Evolutionary conservation across 2,797 vertebrate genomes (phyloP).

Genomic region (Pyrocephalus nanus): DNA sequence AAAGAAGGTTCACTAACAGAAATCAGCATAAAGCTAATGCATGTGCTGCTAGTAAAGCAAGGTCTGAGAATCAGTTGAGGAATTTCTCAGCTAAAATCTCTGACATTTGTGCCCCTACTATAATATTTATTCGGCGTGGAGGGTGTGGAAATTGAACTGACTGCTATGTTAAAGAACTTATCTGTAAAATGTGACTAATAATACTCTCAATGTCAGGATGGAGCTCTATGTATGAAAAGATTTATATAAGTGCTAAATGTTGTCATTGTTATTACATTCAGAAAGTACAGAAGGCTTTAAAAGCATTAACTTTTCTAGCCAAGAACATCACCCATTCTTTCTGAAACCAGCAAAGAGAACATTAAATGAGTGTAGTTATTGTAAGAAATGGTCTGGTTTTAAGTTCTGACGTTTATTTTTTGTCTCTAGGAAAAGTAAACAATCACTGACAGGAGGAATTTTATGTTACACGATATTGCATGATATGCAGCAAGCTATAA

Average conservation of each 20-base stretch:
- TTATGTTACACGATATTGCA: neutral
- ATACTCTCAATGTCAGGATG: neutral
- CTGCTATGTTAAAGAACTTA: neutral
- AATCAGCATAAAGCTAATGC: neutral
- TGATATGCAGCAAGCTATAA: neutral
- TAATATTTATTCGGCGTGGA: neutral
- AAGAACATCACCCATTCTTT: slow-evolving; percentile 6
- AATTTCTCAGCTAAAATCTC: neutral
- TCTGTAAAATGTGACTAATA: neutral
- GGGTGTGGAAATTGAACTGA: neutral
- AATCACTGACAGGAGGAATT: neutral
- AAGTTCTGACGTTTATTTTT: slow-evolving; percentile 17
- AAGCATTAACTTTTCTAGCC: slow-evolving; percentile 28
- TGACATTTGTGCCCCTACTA: neutral
- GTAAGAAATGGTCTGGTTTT: neutral
- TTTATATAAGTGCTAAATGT: neutral
- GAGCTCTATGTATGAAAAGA: neutral
- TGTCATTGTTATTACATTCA: slow-evolving; percentile 18
- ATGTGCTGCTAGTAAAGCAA: neutral
- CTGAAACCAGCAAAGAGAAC: neutral
- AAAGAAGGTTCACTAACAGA: neutral
- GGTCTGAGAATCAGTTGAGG: neutral
- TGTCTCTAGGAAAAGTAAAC: slow-evolving; percentile 28
- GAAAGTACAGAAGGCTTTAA: slow-evolving; percentile 19
- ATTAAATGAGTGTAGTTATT: neutral